These are phyloP conservation scores for Mormyrops boulengeri DNA, from an alignment of 2,797 vertebrate genomes.

Conservation along the genomic window DNA sequence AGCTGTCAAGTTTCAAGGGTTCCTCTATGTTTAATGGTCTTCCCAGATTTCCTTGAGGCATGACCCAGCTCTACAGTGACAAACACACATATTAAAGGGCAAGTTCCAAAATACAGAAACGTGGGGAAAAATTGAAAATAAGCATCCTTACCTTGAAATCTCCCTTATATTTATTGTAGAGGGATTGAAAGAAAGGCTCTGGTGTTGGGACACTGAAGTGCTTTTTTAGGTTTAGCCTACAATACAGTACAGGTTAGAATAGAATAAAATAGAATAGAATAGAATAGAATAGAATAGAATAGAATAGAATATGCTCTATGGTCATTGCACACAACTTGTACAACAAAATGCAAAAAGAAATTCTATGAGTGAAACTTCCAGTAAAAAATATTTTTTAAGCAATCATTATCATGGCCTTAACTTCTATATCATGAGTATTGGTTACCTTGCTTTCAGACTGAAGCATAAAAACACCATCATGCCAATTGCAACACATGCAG, in stretches of 20 bases:
- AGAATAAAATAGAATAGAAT: background rate
- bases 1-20: constrained; percentile 44
- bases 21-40: constrained; percentile 45
- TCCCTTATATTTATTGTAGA: constrained; percentile 53
- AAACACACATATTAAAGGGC: background rate
- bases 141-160: constrained; percentile 47
- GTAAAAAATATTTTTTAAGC: background rate
- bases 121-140: background rate
- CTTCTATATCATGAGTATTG: background rate
- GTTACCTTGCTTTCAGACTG: constrained; percentile 43
- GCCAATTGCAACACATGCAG: constrained; percentile 22
- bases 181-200: constrained; percentile 51
- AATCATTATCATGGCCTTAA: background rate
- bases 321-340: background rate
- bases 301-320: background rate
- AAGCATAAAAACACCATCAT: constrained; percentile 33
- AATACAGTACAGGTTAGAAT: background rate
- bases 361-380: background rate
- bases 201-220: constrained; percentile 52
- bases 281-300: background rate
- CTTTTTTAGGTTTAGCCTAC: constrained; percentile 43
- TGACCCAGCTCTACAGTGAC: constrained; percentile 48
- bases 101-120: background rate
- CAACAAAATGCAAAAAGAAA: background rate
- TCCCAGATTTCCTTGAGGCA: constrained; percentile 27